Conservation (phyloP, 2,113 vertebrate genomes). For the Chaetorhynchus papuensis region DNA sequence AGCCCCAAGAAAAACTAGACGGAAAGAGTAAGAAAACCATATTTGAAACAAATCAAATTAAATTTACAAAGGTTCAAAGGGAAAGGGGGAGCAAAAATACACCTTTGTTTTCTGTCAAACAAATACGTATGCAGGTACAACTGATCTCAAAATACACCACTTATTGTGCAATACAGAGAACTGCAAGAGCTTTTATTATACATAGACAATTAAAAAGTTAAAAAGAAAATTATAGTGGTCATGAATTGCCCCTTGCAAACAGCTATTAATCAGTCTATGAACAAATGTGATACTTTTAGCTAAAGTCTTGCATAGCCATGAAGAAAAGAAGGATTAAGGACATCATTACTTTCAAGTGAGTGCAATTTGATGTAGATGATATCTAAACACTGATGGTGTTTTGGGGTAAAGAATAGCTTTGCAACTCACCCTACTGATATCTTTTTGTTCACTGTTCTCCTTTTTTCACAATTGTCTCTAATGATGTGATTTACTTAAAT, state of each 20-base stretch:
- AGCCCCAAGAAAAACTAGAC: background rate
- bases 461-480: background rate
- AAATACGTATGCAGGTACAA: background rate
- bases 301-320: background rate
- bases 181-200: background rate
- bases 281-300: background rate
- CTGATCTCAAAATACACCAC: background rate
- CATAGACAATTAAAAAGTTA: background rate
- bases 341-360: background rate
- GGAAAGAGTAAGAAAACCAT: background rate
- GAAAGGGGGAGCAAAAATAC: background rate
- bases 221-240: background rate
- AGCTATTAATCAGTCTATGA: background rate
- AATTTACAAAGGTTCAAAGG: background rate
- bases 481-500: background rate
- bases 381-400: background rate
- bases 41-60: background rate
- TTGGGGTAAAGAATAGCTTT: background rate
- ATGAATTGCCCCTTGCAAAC: background rate
- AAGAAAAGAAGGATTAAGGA: background rate
- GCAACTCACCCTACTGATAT: background rate
- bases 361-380: background rate
- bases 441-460: background rate
- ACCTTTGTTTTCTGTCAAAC: background rate
- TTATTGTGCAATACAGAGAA: background rate